Evolutionary conservation across 2,113 vertebrate species (phyloP).

Genomic region (Psittacus erithacus): DNA sequence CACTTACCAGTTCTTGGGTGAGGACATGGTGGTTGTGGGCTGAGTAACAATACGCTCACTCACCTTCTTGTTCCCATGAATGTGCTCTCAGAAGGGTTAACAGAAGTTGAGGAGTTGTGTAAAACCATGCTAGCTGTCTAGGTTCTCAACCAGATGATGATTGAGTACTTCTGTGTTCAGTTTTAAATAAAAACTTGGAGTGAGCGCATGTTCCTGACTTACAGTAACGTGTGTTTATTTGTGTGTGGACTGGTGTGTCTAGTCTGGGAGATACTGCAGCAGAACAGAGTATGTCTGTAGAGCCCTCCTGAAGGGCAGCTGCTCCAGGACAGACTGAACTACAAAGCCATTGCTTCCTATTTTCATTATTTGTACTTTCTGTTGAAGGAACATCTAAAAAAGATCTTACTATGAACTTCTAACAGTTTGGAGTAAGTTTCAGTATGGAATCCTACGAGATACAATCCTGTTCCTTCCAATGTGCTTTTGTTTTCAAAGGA

Average conservation of each 20-base stretch:
- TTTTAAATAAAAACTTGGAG: constrained; percentile 73
- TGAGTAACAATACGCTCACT: constrained; percentile 64
- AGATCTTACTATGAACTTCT: not conserved
- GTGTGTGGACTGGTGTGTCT: not conserved
- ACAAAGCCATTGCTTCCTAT: not conserved
- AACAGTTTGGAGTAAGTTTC: not conserved
- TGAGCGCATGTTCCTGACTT: constrained; percentile 11
- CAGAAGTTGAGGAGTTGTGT: not conserved
- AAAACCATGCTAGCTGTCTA: not conserved
- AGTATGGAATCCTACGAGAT: not conserved
- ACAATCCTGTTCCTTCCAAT: not conserved
- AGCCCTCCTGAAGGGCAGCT: not conserved
- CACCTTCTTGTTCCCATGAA: not conserved
- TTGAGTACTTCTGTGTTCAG: constrained; percentile 47
- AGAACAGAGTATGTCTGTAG: not conserved
- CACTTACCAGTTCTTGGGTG: constrained; percentile 82
- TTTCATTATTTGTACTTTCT: not conserved
- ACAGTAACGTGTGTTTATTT: not conserved
- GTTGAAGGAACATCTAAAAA: not conserved
- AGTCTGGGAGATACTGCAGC: not conserved
- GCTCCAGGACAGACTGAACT: not conserved
- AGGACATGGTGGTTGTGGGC: constrained; percentile 86
- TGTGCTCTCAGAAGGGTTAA: not conserved
- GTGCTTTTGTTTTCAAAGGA: not conserved
- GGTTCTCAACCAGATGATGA: not conserved